Percentiles rank a stretch among this genome's conserved stretches.
Conservation (phyloP, 2,888 invertebrate genomes). For the Gortyna flavago region DNA sequence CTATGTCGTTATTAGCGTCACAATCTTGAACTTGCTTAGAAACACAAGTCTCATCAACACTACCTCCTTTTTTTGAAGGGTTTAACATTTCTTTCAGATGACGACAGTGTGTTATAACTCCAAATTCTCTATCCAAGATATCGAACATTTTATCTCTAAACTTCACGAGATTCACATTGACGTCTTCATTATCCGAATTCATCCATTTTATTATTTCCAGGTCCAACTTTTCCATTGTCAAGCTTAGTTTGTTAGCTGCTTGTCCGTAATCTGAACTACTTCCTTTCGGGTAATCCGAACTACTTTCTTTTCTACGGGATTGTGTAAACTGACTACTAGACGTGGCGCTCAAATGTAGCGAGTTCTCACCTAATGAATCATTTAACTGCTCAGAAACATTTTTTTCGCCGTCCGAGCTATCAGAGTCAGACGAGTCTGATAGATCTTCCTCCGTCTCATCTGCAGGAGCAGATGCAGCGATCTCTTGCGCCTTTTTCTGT, state of each 20-base stretch:
- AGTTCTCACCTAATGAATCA: conserved; percentile 42
- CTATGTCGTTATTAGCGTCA: background rate
- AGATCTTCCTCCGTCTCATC: conserved; percentile 30
- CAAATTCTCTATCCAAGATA: conserved; percentile 72
- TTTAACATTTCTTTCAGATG: conserved; percentile 61
- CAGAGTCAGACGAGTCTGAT: conserved; percentile 47
- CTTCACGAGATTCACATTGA: conserved; percentile 53
- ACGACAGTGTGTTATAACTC: conserved; percentile 69
- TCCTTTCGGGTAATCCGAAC: conserved; percentile 17
- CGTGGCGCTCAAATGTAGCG: conserved; percentile 68
- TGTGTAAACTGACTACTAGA: conserved; percentile 48
- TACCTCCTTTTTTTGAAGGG: conserved; percentile 1
- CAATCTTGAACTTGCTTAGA: background rate
- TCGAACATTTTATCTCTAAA: conserved; percentile 69
- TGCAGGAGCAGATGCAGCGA: background rate
- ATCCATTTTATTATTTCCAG: conserved; percentile 76
- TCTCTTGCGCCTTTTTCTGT: conserved; percentile 13
- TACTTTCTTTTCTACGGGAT: conserved; percentile 32
- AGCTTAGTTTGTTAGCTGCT: conserved; percentile 66
- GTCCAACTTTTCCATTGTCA: conserved; percentile 71
- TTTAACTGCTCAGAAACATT: conserved; percentile 32
- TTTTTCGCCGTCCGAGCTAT: conserved; percentile 32
- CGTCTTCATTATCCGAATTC: conserved; percentile 66
- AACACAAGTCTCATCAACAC: conserved; percentile 1
- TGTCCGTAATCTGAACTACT: conserved; percentile 38